Base-by-base conservation (phyloP, 2,113 vertebrate genomes). In the Calidris pygmaea region DNA sequence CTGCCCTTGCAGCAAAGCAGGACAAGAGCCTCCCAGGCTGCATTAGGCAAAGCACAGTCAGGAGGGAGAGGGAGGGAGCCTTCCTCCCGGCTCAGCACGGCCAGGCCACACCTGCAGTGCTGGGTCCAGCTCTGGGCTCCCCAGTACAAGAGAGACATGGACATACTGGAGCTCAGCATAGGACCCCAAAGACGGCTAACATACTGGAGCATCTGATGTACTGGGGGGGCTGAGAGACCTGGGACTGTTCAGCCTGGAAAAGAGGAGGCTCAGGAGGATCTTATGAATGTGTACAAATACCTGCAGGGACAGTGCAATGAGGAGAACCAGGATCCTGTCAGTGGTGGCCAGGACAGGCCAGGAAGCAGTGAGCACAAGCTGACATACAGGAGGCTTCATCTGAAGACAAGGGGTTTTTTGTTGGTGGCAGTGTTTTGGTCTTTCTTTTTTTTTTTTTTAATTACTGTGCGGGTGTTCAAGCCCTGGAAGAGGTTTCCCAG, bases 401-500 rank as follows among this genome's bases (percentile, higher is more conserved):
- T 48, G 41, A 87, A 63, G 53, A 26, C 1, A 7, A 3, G 3
- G 5, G 4, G 0, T 2, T 52, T 59, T 2, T 52, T 59, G 27
- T 2, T 37, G 70, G 37, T 12, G 19, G 34, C 9, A 4, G 7
- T 27, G 19, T 12, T 85, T 86, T 58, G n/a, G 41, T 4, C 10
- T n/a, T 23, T 8, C 19, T 22, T 37, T 12, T 5, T 29, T 14
- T 8, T 53, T n/a, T 39, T 45, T 52, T 63, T 21, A n/a, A n/a
- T n/a, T 43, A 41, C 30, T 27, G 26, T 48, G 43, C 34, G 19
- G 43, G 10, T 45, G 27, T 8, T 59, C 34, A 73, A 59, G 45
- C 23, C 37, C 59, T 34, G 39, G 48, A 24, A 35, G 1, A 13
- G 12, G 39, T 27, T 55, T 68, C n/a, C 47, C 21, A 23, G 70